Percentiles rank a stretch among this genome's conserved stretches.
phyloP scores from a whole-genome alignment of 2,113 vertebrate genomes.

The Periophthalmus modestus region DNA sequence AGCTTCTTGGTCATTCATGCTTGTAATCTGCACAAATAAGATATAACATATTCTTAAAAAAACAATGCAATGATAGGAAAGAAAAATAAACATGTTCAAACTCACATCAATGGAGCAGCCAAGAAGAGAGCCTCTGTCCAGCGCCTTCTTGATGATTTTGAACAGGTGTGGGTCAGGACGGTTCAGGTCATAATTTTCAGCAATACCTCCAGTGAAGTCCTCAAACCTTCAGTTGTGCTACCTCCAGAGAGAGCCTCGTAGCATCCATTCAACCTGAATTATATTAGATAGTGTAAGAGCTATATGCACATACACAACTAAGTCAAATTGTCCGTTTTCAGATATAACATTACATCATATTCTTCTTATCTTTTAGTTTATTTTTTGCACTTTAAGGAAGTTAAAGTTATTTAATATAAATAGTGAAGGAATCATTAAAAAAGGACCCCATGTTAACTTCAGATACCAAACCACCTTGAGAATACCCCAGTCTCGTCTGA shows the following conservation, averaged over 20 bases:
- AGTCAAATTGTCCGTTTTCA: not conserved
- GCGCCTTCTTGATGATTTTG: constrained; percentile 84
- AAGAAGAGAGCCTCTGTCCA: constrained; percentile 87
- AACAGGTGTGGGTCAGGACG: constrained; percentile 79
- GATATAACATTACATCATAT: not conserved
- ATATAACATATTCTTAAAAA: not conserved
- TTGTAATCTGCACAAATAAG: constrained; percentile 79
- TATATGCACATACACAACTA: not conserved
- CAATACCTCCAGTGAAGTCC: constrained; percentile 91
- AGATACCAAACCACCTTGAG: no score
- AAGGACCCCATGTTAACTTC: no score
- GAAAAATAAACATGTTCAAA: not conserved
- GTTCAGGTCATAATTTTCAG: constrained; percentile 86
- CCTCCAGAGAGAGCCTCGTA: constrained; percentile 91
- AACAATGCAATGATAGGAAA: constrained; percentile 15
- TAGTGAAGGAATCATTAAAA: no score
- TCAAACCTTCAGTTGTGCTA: constrained; percentile 91
- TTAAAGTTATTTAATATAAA: no score
- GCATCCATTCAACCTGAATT: constrained; percentile 85
- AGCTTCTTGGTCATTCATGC: constrained; percentile 85
- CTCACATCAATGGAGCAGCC: constrained; percentile 93
- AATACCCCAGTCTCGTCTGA: no score
- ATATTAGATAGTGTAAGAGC: not conserved
- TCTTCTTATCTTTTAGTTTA: no score
- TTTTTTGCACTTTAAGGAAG: no score